These are phyloP conservation scores for Synanthedon vespiformis DNA, from an alignment of 2,888 invertebrate species.

Conservation along the genomic window DNA sequence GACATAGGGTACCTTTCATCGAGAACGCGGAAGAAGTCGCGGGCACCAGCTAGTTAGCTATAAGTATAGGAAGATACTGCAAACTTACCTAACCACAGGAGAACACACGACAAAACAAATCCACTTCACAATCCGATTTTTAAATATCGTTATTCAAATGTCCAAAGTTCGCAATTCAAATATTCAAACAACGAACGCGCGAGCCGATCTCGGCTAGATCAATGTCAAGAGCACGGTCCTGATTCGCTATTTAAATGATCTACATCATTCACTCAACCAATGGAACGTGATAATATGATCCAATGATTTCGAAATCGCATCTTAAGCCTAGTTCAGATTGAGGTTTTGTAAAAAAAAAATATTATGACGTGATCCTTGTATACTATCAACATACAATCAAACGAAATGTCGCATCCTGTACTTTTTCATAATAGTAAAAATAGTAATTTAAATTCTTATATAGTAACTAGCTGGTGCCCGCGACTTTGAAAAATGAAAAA, in stretches of 20 bases:
- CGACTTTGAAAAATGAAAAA: too few species aligned
- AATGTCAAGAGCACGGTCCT: slow-evolving; percentile 50
- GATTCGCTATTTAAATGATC: slow-evolving; percentile 65
- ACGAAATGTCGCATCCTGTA: too few species aligned
- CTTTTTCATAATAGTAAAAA: too few species aligned
- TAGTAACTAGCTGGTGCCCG: too few species aligned
- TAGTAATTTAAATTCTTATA: too few species aligned
- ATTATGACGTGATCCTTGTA: too few species aligned
- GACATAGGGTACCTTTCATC: too few species aligned
- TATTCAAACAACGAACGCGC: slow-evolving; percentile 16
- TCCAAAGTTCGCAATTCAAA: background rate
- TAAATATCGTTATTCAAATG: too few species aligned
- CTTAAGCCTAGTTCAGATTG: slow-evolving; percentile 5
- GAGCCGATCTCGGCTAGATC: slow-evolving; percentile 32
- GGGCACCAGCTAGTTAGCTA: too few species aligned
- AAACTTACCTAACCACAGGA: background rate
- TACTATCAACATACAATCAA: too few species aligned
- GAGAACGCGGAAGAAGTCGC: too few species aligned
- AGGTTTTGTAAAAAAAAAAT: background rate
- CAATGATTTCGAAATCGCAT: slow-evolving; percentile 25
- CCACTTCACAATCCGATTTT: background rate
- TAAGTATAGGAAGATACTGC: too few species aligned
- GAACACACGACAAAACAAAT: background rate
- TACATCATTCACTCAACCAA: slow-evolving; percentile 26
- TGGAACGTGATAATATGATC: slow-evolving; percentile 36